Evolutionary conservation across 2,113 vertebrate genomes (phyloP).

Genomic region (Oncorhynchus tshawytscha): DNA sequence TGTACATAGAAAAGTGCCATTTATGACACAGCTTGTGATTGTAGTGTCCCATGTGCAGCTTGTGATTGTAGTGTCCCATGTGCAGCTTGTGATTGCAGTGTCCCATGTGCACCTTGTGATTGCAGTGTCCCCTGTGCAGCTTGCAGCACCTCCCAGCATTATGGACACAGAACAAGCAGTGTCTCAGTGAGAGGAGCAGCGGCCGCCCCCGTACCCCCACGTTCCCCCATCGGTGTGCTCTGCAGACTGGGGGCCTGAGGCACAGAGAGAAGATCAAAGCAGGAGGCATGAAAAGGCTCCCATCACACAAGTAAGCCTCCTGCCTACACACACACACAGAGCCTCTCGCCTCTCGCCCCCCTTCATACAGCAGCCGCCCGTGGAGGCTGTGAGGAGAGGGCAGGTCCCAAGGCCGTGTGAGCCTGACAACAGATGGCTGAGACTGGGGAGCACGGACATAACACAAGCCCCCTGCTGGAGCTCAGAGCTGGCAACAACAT

Average conservation of each 20-base stretch:
- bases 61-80: too few species aligned
- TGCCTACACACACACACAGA: constrained; percentile 25
- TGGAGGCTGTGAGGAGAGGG: constrained; percentile 46
- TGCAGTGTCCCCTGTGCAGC: constrained; percentile 37
- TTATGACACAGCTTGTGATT: too few species aligned
- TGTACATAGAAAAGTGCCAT: too few species aligned
- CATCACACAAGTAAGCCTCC: constrained; percentile 67
- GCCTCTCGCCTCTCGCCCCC: constrained; percentile 20
- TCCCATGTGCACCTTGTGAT: too few species aligned
- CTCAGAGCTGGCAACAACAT: background rate
- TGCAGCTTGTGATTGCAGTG: too few species aligned
- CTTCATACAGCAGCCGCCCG: constrained; percentile 36
- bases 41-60: too few species aligned
- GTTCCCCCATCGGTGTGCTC: constrained; percentile 44
- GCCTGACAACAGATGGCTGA: constrained; percentile 50
- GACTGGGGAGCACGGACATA: constrained; percentile 38
- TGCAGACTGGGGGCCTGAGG: constrained; percentile 61
- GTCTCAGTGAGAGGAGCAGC: constrained; percentile 55
- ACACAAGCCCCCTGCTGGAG: constrained; percentile 48
- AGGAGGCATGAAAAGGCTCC: constrained; percentile 69
- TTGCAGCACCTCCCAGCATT: constrained; percentile 42
- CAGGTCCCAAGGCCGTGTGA: constrained; percentile 54
- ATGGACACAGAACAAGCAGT: constrained; percentile 57
- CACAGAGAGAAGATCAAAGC: constrained; percentile 69
- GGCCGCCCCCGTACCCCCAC: background rate